Conservation (phyloP, 2,888 invertebrate genomes). For the Pammene fasciana region DNA sequence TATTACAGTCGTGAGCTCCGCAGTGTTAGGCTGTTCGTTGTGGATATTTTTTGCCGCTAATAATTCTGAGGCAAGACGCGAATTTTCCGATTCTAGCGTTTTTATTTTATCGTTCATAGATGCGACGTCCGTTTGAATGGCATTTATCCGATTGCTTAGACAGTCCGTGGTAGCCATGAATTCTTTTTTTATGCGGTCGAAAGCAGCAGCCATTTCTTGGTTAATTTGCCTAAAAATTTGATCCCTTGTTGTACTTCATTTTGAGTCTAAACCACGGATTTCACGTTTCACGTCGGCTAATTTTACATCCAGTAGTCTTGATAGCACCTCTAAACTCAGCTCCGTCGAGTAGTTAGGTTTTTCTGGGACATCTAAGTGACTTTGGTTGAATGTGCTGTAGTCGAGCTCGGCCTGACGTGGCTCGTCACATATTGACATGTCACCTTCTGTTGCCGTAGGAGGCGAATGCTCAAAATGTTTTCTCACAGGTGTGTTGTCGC, state of each 20-base stretch:
- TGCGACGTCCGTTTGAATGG: background rate
- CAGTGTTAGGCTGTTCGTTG: background rate
- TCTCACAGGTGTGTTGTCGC: slow-evolving; percentile 1
- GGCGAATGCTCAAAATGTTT: slow-evolving; percentile 3
- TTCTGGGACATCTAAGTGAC: background rate
- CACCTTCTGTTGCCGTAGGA: background rate
- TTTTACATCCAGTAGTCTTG: background rate
- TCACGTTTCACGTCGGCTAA: background rate
- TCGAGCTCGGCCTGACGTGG: background rate
- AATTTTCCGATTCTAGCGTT: background rate
- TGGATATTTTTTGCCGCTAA: background rate
- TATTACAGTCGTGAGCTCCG: background rate
- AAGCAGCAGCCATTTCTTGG: background rate
- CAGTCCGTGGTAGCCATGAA: background rate
- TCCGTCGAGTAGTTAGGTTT: background rate
- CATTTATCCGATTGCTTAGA: background rate
- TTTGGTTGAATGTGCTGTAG: background rate
- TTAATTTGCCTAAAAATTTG: slow-evolving; percentile 1
- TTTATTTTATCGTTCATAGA: background rate
- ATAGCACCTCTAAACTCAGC: background rate
- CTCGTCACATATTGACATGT: slow-evolving; percentile 2
- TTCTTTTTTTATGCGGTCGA: background rate
- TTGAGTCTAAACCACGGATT: background rate
- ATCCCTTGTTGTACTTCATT: background rate
- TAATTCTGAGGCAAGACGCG: background rate